Base-by-base conservation (phyloP, 2,797 vertebrate species). In the Chromobotia macracanthus region DNA sequence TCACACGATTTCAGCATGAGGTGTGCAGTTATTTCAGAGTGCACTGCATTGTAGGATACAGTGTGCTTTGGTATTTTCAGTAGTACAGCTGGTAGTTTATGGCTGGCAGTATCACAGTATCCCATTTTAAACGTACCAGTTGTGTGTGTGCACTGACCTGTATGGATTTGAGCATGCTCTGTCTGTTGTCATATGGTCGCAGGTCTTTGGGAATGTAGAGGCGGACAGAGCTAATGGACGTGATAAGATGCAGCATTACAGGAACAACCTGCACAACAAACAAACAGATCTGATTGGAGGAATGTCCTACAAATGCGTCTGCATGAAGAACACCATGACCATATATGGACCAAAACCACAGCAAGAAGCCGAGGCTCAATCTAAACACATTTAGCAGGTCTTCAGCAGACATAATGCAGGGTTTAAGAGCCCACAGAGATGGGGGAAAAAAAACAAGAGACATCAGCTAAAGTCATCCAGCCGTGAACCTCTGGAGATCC, bases 181-280 rank as follows among this genome's bases (percentile, higher is more conserved):
- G 97, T 23, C 97, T 91, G 86, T 98, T 99, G 92, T 99, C 98
- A 58, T 93, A 87, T 2, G 97, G 94, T n/a, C 96, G 93, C 68
- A 99, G 87, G 86, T 99, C 98, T 92, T 97, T 98, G 0, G 97
- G 97, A 87, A 99, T 97, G 83, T 97, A 99, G 28, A 99, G 95
- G 5, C 97, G 94, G 48, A 99, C 94, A 0, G 97, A 98, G 90
- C 97, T 99, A 88, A 99, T 95, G 23, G 96, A 94, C 3, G 94
- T 94, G 19, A 99, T 88, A 67, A 99, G 95, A 81, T 97, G 95
- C 10, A 99, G 93, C 93, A 99, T 89, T 80, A 98, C 95, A 2
- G 98, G 98, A 85, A 99, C 97, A 64, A 99, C 97, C 98, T 99
- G 85, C 68, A 53, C 0, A 63, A 75, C 18, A 78, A 1, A 25